Base-by-base conservation (phyloP, 2,888 invertebrate species). In the Crocallis elinguaria region DNA sequence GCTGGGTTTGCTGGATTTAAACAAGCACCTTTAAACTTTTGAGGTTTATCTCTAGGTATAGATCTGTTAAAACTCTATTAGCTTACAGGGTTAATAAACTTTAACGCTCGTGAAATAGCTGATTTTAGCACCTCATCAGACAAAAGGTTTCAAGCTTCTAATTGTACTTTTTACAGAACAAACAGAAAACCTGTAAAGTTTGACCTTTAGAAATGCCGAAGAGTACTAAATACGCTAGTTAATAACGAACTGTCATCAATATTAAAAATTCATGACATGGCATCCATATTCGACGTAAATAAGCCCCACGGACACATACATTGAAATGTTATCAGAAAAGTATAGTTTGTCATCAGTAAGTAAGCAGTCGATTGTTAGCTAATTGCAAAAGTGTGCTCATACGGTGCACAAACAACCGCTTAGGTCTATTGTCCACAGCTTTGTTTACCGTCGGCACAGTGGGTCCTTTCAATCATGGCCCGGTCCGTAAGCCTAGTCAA, bases 391-490 rank as follows among this genome's bases (percentile, higher is more conserved):
- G 81, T 79, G 76, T 78, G 49, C 48, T 51, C 57, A 75, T 71
- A 65, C 73, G 64, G 64, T 64, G 70, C 71, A 73, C 78, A 83
- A 83, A 83, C 82, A 82, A 69, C 71, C 69, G 77, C 77, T 78
- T 77, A 71, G 75, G 75, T 64, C 79, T 69, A 82, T 85, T 84
- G 84, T 86, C 77, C 79, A 77, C 74, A 77, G 73, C 77, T 81
- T 72, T 84, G 79, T 84, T 84, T 84, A 73, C 69, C 46, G 67
- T 62, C 69, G 66, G 66, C 70, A 68, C 69, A 71, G 69, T 71
- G 65, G 77, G 70, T 75, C 81, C 81, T 82, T 84, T 84, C 82
- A 86, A 84, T 84, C 79, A 80, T 71, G 71, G 67, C 70, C 67
- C 70, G 52, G 55, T 54, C 41, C 59, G 64, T 64, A 67, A 67